A percentile compares a stretch with the other conserved stretches of the same genome.
phyloP scores from a whole-genome alignment of 1,140 invertebrate genomes.

The Sinonovacula constricta region DNA sequence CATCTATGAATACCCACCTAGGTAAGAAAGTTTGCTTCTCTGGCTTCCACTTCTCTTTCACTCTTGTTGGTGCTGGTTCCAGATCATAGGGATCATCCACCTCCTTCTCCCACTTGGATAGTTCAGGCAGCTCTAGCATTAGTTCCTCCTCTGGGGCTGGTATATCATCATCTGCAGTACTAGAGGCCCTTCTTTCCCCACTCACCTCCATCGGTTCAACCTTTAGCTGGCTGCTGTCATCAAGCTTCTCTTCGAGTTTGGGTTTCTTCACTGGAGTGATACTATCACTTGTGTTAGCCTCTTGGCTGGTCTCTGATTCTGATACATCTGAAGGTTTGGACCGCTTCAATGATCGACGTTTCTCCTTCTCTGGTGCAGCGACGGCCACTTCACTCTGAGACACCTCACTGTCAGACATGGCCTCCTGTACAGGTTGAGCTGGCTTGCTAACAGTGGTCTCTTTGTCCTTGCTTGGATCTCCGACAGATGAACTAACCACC shows the following conservation, averaged over 20 bases:
- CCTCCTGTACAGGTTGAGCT: no score
- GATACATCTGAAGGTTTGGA: slow-evolving; percentile 4
- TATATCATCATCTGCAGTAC: slow-evolving; percentile 40
- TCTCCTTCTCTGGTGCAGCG: slow-evolving; percentile 1
- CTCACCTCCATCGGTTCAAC: slow-evolving; percentile 25
- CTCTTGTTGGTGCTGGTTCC: slow-evolving; percentile 15
- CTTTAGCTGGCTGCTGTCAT: background rate
- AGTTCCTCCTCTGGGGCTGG: slow-evolving; percentile 32
- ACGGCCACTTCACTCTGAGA: background rate
- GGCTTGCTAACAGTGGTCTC: no score
- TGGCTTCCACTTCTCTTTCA: slow-evolving; percentile 34
- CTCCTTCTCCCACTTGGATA: slow-evolving; percentile 42
- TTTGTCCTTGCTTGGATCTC: no score
- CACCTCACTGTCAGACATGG: slow-evolving; percentile 5
- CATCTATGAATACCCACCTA: slow-evolving; percentile 8
- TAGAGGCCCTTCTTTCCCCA: background rate
- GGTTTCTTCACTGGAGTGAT: slow-evolving; percentile 18
- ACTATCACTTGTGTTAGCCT: no score
- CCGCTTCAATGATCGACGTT: slow-evolving; percentile 32
- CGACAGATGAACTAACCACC: background rate
- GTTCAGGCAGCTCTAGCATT: slow-evolving; percentile 46
- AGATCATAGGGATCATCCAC: slow-evolving; percentile 42
- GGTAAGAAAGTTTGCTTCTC: slow-evolving; percentile 34
- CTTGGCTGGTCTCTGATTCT: no score
- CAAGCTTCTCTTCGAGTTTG: slow-evolving; percentile 11